Evolutionary conservation across 2,113 vertebrate genomes (phyloP).

Genomic region (Mustela nigripes): DNA sequence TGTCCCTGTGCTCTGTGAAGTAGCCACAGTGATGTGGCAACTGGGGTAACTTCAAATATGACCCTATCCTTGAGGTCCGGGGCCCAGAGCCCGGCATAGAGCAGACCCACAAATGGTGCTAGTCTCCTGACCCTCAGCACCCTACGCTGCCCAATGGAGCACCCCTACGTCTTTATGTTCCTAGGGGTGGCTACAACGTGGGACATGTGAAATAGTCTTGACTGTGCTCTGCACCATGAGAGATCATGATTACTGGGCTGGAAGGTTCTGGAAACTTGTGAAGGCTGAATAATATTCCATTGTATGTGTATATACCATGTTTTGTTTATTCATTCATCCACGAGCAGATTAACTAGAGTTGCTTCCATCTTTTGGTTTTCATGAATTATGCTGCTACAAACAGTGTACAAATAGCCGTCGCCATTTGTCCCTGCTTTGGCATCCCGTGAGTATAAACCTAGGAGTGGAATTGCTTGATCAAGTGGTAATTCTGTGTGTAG

Average conservation of each 20-base stretch:
- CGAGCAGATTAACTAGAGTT: not conserved
- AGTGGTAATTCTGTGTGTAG: not conserved
- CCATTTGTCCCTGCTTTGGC: not conserved
- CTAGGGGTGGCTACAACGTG: not conserved
- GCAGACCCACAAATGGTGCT: not conserved
- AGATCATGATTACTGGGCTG: not conserved
- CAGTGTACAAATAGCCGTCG: not conserved
- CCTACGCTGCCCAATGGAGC: not conserved
- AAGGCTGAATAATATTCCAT: not conserved
- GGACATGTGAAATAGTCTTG: not conserved
- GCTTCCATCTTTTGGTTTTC: not conserved
- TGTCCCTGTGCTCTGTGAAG: not conserved
- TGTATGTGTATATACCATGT: too few relatives aligned
- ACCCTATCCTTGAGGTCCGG: not conserved
- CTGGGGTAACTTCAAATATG: not conserved
- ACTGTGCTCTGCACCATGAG: not conserved
- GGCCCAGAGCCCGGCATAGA: not conserved
- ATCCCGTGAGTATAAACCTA: not conserved
- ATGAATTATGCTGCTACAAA: not conserved
- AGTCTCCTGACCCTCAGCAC: not conserved
- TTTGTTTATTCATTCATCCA: not conserved
- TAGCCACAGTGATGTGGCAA: too few relatives aligned
- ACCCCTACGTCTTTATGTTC: fast-evolving
- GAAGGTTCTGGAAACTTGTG: not conserved
- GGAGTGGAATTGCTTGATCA: not conserved